Conservation (phyloP, 2,888 invertebrate genomes). For the Hirtodrosophila cameraria region DNA sequence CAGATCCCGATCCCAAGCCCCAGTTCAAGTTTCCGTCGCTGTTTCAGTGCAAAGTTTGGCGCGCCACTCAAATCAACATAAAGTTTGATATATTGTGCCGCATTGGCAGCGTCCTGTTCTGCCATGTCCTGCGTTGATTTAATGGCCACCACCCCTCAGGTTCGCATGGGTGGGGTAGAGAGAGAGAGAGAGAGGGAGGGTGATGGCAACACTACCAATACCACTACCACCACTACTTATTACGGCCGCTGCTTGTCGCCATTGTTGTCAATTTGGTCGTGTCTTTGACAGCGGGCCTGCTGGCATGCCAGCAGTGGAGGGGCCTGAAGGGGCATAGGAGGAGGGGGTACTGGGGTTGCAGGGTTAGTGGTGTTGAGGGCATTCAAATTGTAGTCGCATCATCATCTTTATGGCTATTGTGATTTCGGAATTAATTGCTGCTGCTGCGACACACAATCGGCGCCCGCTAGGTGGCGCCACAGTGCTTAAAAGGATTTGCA, state of each 20-base stretch:
- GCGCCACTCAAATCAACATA: conserved; percentile 79
- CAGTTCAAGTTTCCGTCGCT: conserved; percentile 30
- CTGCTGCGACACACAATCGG: conserved; percentile 48
- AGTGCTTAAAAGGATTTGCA: conserved; percentile 75
- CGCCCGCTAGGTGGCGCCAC: conserved; percentile 61
- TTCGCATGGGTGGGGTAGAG: not conserved
- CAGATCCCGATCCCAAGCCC: not conserved
- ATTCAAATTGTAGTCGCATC: conserved; percentile 78
- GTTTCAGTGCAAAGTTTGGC: conserved; percentile 62
- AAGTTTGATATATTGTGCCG: conserved; percentile 77
- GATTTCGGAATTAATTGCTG: conserved; percentile 78
- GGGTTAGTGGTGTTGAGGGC: conserved; percentile 22
- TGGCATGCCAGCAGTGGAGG: conserved; percentile 2
- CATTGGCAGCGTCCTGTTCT: conserved; percentile 60
- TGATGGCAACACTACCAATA: conserved; percentile 33
- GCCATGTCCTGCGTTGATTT: conserved; percentile 75
- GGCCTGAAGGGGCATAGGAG: not conserved
- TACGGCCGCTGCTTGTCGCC: conserved; percentile 74
- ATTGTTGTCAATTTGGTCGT: conserved; percentile 76
- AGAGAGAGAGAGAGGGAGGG: not conserved
- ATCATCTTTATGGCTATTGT: conserved; percentile 79
- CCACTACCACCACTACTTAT: conserved; percentile 75
- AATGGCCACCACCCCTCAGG: conserved; percentile 60
- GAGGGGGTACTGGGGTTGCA: conserved; percentile 4
- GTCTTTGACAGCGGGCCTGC: conserved; percentile 66